Conservation (phyloP, 2,797 vertebrate genomes). For the Eulemur coronatus region DNA sequence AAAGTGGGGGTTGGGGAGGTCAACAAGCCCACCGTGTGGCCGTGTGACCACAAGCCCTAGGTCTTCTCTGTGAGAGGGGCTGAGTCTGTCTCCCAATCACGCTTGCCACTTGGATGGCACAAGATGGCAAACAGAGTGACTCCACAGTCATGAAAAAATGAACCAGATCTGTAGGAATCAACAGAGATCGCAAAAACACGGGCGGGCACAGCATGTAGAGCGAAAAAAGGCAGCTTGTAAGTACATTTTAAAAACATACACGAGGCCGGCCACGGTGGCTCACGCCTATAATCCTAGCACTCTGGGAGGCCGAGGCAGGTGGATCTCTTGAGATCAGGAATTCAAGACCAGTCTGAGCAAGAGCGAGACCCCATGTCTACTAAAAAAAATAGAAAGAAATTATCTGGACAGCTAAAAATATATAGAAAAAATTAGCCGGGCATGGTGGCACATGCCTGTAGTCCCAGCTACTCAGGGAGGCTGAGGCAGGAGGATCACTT, state of each 20-base stretch:
- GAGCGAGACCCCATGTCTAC: too few relatives aligned
- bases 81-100: background rate
- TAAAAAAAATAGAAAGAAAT: too few relatives aligned
- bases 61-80: fast-evolving
- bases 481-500: too few relatives aligned
- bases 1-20: background rate
- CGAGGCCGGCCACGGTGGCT: background rate
- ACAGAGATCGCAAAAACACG: background rate
- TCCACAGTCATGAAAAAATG: background rate
- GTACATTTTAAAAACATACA: background rate
- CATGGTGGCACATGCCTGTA: too few relatives aligned
- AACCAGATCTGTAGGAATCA: background rate
- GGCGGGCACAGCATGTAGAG: fast-evolving
- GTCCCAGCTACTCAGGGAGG: too few relatives aligned
- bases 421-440: too few relatives aligned
- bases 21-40: background rate
- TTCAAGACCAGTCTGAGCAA: too few relatives aligned
- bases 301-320: too few relatives aligned
- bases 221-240: background rate
- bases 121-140: background rate
- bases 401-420: too few relatives aligned
- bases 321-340: too few relatives aligned
- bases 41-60: fast-evolving
- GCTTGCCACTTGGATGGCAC: background rate
- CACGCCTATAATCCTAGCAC: too few relatives aligned